Evolutionary conservation across 2,113 vertebrate species (phyloP).

Genomic region (Phasianus colchicus): DNA sequence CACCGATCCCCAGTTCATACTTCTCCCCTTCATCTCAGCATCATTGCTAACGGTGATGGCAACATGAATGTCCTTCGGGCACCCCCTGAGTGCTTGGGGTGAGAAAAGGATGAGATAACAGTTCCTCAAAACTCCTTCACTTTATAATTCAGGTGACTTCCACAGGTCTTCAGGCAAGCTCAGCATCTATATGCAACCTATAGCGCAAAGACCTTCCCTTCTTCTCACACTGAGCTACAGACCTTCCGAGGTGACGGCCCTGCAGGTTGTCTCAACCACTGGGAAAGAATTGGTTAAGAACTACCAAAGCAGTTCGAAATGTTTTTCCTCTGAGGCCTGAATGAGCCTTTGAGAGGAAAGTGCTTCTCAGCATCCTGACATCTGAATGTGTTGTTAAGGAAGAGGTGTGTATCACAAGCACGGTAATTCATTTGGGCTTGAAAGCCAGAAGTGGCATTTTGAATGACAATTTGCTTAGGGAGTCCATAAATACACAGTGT

Average conservation of each 20-base stretch:
- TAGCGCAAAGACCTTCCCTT: neutral
- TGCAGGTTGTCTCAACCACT: neutral
- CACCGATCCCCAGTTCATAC: neutral
- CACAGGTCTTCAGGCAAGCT: neutral
- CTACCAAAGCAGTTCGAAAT: constrained; percentile 23
- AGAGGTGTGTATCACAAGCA: constrained; percentile 59
- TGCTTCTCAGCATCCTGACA: constrained; percentile 71
- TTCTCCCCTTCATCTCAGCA: fast-evolving
- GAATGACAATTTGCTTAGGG: constrained; percentile 46
- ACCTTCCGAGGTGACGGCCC: neutral
- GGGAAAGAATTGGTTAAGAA: constrained; percentile 36
- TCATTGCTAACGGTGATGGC: neutral
- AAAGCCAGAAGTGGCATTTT: constrained; percentile 39
- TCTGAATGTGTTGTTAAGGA: constrained; percentile 72
- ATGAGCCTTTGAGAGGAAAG: constrained; percentile 70
- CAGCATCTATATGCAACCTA: neutral
- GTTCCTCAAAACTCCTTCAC: neutral
- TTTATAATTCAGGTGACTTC: neutral
- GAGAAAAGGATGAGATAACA: neutral
- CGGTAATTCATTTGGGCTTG: constrained; percentile 50
- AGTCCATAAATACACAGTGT: constrained; percentile 7
- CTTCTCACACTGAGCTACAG: neutral
- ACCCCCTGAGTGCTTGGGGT: neutral
- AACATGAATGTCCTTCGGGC: neutral
- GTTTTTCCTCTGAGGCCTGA: constrained; percentile 38